Percentiles rank a stretch among this genome's conserved stretches.
Evolutionary conservation across 2,113 vertebrate genomes (phyloP).

Genomic region (Rhegmatorhina hoffmannsi): DNA sequence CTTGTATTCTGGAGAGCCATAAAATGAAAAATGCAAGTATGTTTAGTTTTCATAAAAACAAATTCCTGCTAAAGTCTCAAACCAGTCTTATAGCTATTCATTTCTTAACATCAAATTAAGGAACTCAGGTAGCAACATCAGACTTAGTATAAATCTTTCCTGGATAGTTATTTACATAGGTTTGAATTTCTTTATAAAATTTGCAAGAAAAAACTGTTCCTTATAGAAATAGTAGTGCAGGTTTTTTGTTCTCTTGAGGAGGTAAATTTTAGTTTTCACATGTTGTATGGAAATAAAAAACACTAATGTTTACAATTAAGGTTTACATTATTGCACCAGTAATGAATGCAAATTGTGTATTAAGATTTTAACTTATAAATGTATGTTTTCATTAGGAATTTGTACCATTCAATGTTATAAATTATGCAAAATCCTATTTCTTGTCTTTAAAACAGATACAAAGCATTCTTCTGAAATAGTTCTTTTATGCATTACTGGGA

Average conservation of each 20-base stretch:
- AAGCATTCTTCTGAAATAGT: neutral
- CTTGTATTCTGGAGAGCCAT: neutral
- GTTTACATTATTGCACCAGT: neutral
- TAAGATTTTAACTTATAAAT: neutral
- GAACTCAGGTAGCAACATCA: neutral
- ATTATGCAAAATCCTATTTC: neutral
- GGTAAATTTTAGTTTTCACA: neutral
- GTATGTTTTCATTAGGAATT: neutral
- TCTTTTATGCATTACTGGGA: neutral
- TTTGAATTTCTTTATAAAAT: neutral
- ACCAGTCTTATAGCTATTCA: neutral
- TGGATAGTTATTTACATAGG: neutral
- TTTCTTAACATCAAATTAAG: neutral
- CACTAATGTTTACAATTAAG: neutral
- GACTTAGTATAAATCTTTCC: neutral
- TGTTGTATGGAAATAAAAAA: neutral
- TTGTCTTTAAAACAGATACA: neutral
- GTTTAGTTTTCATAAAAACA: neutral
- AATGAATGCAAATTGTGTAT: neutral
- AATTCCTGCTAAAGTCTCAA: neutral
- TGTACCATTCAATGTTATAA: neutral
- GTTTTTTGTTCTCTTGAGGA: neutral
- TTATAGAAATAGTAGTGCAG: neutral
- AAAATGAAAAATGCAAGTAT: neutral
- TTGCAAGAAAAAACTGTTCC: neutral